Evolutionary conservation across 2,797 vertebrate species (phyloP).

Genomic region (Eurystomus glaucurus): DNA sequence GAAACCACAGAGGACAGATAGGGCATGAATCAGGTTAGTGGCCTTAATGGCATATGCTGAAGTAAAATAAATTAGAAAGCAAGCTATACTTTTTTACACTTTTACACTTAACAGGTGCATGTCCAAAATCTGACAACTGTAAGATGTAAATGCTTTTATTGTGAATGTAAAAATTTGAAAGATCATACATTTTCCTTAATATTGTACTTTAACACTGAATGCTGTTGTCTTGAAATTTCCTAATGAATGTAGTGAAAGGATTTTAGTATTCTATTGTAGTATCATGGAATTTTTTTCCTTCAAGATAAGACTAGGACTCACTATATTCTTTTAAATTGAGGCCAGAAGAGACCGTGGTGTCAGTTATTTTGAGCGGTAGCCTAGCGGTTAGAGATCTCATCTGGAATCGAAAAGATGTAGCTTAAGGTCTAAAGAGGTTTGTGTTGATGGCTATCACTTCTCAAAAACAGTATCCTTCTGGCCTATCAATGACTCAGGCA

Average conservation of each 20-base stretch:
- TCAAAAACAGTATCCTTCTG: not conserved
- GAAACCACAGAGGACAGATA: not conserved
- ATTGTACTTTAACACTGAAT: not conserved
- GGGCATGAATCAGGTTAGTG: not conserved
- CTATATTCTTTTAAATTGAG: not conserved
- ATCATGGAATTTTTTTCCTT: not conserved
- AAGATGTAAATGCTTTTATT: not conserved
- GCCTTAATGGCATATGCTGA: not conserved
- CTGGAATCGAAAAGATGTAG: not conserved
- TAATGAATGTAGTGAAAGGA: not conserved
- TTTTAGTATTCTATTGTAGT: not conserved
- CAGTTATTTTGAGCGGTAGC: not conserved
- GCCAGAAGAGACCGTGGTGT: not conserved
- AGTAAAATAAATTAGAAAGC: not conserved
- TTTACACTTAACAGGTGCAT: not conserved
- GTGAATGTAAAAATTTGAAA: not conserved
- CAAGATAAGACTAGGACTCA: not conserved
- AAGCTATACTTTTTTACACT: not conserved
- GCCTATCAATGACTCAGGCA: rapidly evolving
- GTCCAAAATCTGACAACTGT: not conserved
- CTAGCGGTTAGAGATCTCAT: not conserved
- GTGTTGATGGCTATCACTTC: not conserved
- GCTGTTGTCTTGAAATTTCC: not conserved
- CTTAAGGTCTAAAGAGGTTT: not conserved
- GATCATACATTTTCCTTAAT: not conserved